These are phyloP conservation scores for Pseudochirops cupreus DNA, from an alignment of 2,797 vertebrate species.

Conservation along the genomic window DNA sequence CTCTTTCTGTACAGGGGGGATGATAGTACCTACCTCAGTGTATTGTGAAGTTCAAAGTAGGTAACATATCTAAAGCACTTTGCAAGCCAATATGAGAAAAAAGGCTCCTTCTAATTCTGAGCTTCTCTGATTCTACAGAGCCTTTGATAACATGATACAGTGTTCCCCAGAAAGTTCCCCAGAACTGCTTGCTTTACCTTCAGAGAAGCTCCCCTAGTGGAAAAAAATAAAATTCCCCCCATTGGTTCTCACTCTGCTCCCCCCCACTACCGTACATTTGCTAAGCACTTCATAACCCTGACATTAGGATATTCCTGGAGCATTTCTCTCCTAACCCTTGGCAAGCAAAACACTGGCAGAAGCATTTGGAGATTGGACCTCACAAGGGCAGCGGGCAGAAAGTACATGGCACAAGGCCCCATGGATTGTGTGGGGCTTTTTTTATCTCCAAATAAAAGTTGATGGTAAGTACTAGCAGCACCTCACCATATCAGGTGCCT, in stretches of 20 bases:
- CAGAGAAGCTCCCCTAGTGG: background rate
- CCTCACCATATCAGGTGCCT: slow-evolving; percentile 4
- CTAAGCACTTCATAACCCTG: background rate
- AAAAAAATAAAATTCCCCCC: background rate
- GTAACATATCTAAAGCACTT: background rate
- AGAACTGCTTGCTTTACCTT: background rate
- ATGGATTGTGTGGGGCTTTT: background rate
- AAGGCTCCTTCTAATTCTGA: background rate
- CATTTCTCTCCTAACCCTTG: background rate
- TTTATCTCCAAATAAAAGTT: slow-evolving; percentile 26
- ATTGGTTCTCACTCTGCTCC: too few relatives aligned
- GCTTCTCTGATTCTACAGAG: background rate
- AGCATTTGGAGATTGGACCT: background rate
- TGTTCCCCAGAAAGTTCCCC: too few relatives aligned
- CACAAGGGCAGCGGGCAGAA: background rate
- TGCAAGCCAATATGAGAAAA: background rate
- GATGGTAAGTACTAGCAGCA: slow-evolving; percentile 23
- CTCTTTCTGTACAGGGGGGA: background rate
- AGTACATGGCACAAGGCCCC: background rate
- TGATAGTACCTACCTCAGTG: background rate
- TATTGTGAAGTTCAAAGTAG: background rate
- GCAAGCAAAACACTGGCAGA: background rate
- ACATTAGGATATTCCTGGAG: background rate
- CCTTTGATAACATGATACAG: background rate
- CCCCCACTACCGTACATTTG: background rate